Conservation (phyloP, 2,113 vertebrate species). For the Burhinus bistriatus region DNA sequence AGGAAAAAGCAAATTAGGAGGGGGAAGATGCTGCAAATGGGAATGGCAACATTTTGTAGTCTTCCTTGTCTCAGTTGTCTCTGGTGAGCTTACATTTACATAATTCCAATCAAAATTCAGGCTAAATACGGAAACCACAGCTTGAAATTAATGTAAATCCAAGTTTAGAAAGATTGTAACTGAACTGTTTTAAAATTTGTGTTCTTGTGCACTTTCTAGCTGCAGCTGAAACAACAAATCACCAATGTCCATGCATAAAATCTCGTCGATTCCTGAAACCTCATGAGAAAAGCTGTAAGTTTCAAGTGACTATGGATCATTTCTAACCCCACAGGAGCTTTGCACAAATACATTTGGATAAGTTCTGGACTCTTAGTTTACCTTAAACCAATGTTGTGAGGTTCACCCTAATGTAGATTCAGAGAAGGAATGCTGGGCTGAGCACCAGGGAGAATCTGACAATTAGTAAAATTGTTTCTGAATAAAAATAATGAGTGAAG, state of each 20-base stretch:
- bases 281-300: neutral
- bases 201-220: slow-evolving; percentile 29
- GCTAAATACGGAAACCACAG: neutral
- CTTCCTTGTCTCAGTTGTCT: neutral
- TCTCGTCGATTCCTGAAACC: neutral
- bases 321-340: neutral
- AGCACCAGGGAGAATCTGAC: neutral
- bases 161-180: slow-evolving; percentile 41
- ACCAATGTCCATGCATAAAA: neutral
- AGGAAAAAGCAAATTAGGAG: slow-evolving; percentile 22
- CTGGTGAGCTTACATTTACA: neutral
- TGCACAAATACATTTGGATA: neutral
- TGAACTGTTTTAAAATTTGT: slow-evolving; percentile 38
- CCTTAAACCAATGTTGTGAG: neutral
- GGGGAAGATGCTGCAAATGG: neutral
- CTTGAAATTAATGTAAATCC: neutral
- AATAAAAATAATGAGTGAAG: neutral
- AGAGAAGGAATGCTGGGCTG: neutral
- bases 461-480: neutral
- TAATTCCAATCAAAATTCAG: neutral
- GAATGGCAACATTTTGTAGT: neutral
- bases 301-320: neutral
- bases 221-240: slow-evolving; percentile 45
- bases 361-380: neutral
- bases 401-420: neutral